Evolutionary conservation across 2,797 vertebrate species (phyloP), one percentile per base, ranked within the genome.

Genomic region (Coendou prehensilis): DNA sequence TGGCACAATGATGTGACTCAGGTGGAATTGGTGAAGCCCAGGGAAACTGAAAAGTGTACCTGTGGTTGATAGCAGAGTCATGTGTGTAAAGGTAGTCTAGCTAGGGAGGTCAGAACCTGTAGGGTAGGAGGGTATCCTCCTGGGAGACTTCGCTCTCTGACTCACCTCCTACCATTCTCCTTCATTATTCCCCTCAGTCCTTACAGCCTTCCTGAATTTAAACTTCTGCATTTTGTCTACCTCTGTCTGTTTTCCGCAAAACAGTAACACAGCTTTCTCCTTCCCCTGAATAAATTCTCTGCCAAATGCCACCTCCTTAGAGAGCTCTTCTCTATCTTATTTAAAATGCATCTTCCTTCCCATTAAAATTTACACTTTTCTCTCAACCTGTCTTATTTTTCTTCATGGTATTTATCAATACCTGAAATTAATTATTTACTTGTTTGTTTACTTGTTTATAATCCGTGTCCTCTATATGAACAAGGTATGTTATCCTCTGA

Each of bases 381-480:
- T 61, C 54, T 76, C 30, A 18, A 33, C 4, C 54, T 6, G 20
- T 26, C 59, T 80, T 45, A 28, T 23, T 89, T 87, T 87, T 93
- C 75, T 73, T 92, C 4, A 30, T 64, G 59, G 13, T 80, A 78
- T 47, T 82, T 91, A 82, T 37, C 28, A 52, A 33, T 45, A 67
- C 3, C 28, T 59, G 50, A 94, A 41, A 63, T 4, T 30, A 87
- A 57, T 84, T 87, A 50, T 75, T 82, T 79, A 63, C 47, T 89
- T 94, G 33, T 26, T 88, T 80, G 4, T 64, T 80, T 61, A n/a
- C 63, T 89, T 89, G 45, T 87, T 95, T 91, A 71, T 41, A 45
- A 87, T 33, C 50, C 30, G 22, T 84, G 30, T 96, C 23, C 23
- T 78, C 22, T 41, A 54, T 75, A 8, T 86, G 47, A 47, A 30